Base-by-base conservation (phyloP, 2,888 invertebrate species). In the Philonicus albiceps region DNA sequence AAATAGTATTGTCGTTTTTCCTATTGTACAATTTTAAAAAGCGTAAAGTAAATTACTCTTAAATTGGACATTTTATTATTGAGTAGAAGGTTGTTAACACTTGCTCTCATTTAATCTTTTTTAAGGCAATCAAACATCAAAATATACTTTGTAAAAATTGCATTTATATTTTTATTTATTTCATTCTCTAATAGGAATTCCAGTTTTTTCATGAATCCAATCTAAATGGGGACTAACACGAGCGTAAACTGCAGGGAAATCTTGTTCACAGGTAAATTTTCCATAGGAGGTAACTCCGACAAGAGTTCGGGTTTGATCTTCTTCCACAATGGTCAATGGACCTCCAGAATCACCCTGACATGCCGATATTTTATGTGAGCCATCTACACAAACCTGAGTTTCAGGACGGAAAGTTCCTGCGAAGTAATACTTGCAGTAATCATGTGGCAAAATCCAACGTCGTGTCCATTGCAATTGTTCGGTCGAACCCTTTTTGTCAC, bases 271-370 rank as follows among this genome's bases (percentile, higher is more conserved):
- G n/a, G 74, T 80, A 6, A n/a, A 3, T n/a, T 53, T 78, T 72
- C 87, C 86, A 19, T 83, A 87, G 0, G 87, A 87, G 2, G 87
- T 87, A 8, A 83, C 4, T 19, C 87, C 87, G 40, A 87, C 27
- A 37, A 87, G 22, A 16, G 78, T 78, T 27, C 75, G 78, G 4
- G 30, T 84, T 53, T 78, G 73, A 55, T 80, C 49, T 6, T 83
- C 27, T 30, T 81, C 86, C 37, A 11, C 31, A 53, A 85, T 81
- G 1, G 55, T 64, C 22, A 86, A 43, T 49, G 87, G 87, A 40
- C 87, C 87, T 53, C 87, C 87, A 86, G 90, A 90, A 87, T 91
- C 91, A 1, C 91, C 92, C 37, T 88, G 89, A 89, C 92, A 92
- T 40, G 90, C 90, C 55, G 91, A 90, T 86, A 89, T 89, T 7